A percentile compares a stretch with the other conserved stretches of the same genome.
Evolutionary conservation across 2,888 invertebrate species (phyloP).

Genomic region (Drosophila vallismaia): DNA sequence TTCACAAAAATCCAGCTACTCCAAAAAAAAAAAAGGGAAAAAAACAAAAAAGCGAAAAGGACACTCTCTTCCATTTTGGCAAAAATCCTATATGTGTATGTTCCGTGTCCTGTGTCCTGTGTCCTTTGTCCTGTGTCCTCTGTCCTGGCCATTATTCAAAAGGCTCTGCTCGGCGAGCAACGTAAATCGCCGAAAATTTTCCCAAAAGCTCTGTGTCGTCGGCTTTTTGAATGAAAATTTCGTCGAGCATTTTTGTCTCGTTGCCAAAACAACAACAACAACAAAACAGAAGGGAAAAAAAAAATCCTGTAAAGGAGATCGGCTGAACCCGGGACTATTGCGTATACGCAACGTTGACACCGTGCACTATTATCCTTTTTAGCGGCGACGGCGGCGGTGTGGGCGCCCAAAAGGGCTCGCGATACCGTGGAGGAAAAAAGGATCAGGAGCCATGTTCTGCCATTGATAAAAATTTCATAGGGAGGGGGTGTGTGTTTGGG

Average conservation of each 20-base stretch:
- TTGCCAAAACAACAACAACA: conserved; percentile 20
- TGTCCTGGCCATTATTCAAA: conserved; percentile 65
- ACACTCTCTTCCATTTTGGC: background rate
- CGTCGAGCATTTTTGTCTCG: conserved; percentile 64
- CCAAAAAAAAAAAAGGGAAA: no score
- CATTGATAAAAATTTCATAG: conserved; percentile 37
- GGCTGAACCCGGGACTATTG: conserved; percentile 1
- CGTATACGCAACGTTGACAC: conserved; percentile 1
- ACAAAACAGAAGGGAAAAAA: no score
- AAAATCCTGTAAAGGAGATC: conserved; percentile 27
- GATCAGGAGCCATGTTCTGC: conserved; percentile 30
- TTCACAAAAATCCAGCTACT: no score
- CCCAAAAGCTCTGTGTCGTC: conserved; percentile 58
- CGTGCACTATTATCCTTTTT: background rate
- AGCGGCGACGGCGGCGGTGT: background rate
- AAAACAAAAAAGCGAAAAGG: background rate
- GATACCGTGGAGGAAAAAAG: background rate
- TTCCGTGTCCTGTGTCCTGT: background rate
- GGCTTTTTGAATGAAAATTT: conserved; percentile 71
- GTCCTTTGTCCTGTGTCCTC: background rate
- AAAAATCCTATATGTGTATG: background rate
- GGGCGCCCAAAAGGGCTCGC: background rate
- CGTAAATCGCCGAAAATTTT: conserved; percentile 72
- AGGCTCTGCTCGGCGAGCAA: conserved; percentile 36
- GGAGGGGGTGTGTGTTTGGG: conserved; percentile 2